phyloP scores from a whole-genome alignment of 2,888 invertebrate species.

The Tuta absoluta region DNA sequence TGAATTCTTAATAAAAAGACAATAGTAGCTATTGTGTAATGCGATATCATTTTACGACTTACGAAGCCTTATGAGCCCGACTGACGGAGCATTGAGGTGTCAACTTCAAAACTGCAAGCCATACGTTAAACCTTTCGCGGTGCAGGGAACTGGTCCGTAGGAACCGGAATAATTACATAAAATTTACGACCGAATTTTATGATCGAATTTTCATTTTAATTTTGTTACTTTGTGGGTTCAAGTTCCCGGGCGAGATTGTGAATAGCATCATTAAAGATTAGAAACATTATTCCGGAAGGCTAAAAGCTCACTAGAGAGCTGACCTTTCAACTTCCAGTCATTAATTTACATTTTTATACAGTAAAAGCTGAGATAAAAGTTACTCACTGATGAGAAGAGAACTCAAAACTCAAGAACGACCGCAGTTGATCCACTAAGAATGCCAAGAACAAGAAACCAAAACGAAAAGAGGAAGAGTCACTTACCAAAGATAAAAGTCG shows the following conservation, averaged over 20 bases:
- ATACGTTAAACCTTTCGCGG: conserved; percentile 52
- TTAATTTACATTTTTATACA: conserved; percentile 7
- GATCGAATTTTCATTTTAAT: conserved; percentile 10
- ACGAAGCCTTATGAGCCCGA: conserved; percentile 72
- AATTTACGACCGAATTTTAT: conserved; percentile 22
- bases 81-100: conserved; percentile 68
- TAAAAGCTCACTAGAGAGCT: conserved; percentile 6
- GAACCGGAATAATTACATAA: conserved; percentile 27
- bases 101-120: conserved; percentile 64
- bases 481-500: conserved; percentile 50
- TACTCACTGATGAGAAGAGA: not conserved
- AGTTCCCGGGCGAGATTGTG: conserved; percentile 1
- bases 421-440: conserved; percentile 28
- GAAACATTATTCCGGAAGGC: conserved; percentile 6
- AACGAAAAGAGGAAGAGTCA: conserved; percentile 33
- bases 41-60: conserved; percentile 77
- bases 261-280: conserved; percentile 14
- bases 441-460: conserved; percentile 40
- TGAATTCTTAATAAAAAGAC: conserved; percentile 65
- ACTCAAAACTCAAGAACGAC: conserved; percentile 11
- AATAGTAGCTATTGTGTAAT: conserved; percentile 76
- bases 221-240: conserved; percentile 2
- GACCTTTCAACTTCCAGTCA: conserved; percentile 15
- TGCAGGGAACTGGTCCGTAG: conserved; percentile 24
- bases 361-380: conserved; percentile 12